Evolutionary conservation across 1,140 invertebrate genomes (phyloP).

Genomic region (Rhopalosiphum padi): DNA sequence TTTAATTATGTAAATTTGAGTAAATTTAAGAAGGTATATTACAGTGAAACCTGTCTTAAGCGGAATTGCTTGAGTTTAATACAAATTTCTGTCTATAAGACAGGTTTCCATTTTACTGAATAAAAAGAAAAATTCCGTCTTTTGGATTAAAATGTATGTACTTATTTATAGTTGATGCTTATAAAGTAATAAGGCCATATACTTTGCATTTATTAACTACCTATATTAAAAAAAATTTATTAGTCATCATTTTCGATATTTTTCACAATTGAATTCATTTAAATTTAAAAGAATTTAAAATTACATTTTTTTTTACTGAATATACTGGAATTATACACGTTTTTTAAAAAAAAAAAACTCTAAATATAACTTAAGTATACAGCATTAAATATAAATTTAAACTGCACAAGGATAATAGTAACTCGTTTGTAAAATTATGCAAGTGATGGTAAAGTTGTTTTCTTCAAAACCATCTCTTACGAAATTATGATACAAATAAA

Average conservation of each 20-base stretch:
- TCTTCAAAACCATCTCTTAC: neutral
- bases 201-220: neutral
- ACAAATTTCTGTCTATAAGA: neutral
- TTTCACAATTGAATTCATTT: neutral
- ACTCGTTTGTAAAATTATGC: constrained; percentile 34
- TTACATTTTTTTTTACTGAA: neutral
- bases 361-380: neutral
- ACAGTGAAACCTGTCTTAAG: neutral
- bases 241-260: neutral
- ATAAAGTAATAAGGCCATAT: neutral
- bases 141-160: neutral
- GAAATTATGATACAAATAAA: constrained; percentile 11
- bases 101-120: neutral
- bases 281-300: neutral
- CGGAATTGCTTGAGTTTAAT: neutral
- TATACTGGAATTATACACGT: neutral
- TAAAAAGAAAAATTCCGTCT: neutral
- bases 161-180: neutral
- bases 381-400: neutral
- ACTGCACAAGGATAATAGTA: neutral
- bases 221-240: neutral
- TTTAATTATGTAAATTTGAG: neutral
- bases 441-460: neutral
- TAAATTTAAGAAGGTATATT: neutral
- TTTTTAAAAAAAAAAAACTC: neutral